Evolutionary conservation across 2,888 invertebrate species (phyloP).

Genomic region (Melieria picta): DNA sequence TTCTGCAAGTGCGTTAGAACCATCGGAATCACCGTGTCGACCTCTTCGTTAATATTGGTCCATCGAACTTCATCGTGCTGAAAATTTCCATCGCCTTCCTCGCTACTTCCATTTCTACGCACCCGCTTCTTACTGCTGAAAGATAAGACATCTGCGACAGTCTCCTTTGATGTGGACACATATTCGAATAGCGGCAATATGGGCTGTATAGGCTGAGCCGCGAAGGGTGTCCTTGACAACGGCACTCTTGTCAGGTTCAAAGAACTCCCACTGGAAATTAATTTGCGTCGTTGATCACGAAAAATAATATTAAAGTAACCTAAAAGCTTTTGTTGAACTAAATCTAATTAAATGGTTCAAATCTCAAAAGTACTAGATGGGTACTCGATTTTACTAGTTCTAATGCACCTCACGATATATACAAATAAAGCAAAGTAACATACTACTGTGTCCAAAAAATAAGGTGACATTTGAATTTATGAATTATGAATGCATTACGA

Average conservation of each 20-base stretch:
- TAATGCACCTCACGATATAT: too few species aligned
- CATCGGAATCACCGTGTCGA: constrained; percentile 63
- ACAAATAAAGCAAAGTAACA: too few species aligned
- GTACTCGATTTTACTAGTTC: too few species aligned
- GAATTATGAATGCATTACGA: too few species aligned
- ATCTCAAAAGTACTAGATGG: too few species aligned
- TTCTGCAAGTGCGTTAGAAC: constrained; percentile 57
- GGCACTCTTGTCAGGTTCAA: constrained; percentile 14
- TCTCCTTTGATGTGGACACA: background rate
- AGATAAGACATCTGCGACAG: background rate
- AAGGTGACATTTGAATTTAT: too few species aligned
- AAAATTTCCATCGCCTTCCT: background rate
- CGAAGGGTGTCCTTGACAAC: constrained; percentile 6
- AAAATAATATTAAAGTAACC: too few species aligned
- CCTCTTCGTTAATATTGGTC: constrained; percentile 63
- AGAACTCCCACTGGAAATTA: constrained; percentile 3
- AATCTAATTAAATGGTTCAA: too few species aligned
- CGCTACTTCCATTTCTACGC: constrained; percentile 1
- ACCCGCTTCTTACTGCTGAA: background rate
- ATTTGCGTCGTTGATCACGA: background rate
- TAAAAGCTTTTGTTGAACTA: too few species aligned
- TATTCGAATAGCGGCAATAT: background rate
- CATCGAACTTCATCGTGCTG: constrained; percentile 53
- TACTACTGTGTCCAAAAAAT: too few species aligned
- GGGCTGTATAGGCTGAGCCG: background rate